phyloP scores from a whole-genome alignment of 2,888 invertebrate genomes.

The Melanostoma scalare region DNA sequence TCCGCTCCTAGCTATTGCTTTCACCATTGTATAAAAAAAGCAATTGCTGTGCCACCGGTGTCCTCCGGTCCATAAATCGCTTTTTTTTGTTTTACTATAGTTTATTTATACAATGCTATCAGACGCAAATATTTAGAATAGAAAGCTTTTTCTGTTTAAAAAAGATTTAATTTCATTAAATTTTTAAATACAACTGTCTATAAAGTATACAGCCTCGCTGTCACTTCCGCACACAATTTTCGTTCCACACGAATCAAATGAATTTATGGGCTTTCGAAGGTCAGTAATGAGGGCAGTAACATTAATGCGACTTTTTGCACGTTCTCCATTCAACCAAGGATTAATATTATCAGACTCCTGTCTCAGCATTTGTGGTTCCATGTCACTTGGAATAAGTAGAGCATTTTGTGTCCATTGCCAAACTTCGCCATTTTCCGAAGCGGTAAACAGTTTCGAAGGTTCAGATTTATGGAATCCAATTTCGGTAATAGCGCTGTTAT shows the following conservation, averaged over 20 bases:
- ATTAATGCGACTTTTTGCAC: constrained; percentile 84
- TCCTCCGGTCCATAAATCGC: no score
- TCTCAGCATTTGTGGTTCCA: constrained; percentile 69
- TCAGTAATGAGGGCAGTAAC: constrained; percentile 87
- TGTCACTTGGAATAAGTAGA: constrained; percentile 75
- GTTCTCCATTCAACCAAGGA: constrained; percentile 87
- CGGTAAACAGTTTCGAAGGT: constrained; percentile 92
- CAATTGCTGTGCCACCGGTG: no score
- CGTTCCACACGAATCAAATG: constrained; percentile 89
- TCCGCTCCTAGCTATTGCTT: no score
- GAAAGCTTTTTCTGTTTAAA: neutral
- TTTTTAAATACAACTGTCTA: constrained; percentile 84
- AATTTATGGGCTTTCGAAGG: constrained; percentile 91
- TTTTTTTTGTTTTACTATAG: no score
- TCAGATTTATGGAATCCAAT: constrained; percentile 93
- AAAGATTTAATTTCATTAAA: neutral
- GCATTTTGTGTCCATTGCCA: constrained; percentile 93
- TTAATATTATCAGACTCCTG: constrained; percentile 78
- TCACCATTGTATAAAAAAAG: no score
- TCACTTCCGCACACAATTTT: constrained; percentile 92
- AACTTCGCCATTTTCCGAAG: constrained; percentile 90
- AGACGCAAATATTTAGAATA: neutral
- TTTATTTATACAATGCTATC: no score
- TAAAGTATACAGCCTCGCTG: constrained; percentile 93
- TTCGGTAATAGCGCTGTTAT: constrained; percentile 90